Base-by-base conservation (phyloP, 1,140 invertebrate genomes). In the Chionoecetes opilio region DNA sequence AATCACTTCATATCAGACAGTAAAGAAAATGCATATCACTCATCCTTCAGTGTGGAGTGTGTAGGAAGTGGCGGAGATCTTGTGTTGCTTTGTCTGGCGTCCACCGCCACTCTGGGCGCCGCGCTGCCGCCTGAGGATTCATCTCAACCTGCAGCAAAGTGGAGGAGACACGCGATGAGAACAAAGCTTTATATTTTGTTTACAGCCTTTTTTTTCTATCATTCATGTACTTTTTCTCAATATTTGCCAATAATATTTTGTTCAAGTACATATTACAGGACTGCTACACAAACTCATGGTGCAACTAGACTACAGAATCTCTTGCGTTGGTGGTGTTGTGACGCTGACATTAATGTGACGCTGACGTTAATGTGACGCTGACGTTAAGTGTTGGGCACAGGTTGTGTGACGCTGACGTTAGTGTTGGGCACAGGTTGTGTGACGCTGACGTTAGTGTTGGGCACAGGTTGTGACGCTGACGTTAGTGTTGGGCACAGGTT, bases 71-170 rank as follows among this genome's bases (percentile, higher is more conserved):
- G 0, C 85, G 53, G 82, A 34, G 38, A 46, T 26, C 32, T 46
- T 41, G 92, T 93, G 84, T 37, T 93, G 21, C 46, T 86, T 35
- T 38, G 86, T 26, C 84, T 82, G 82, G 29, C 21, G 82, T 84
- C 88, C 88, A 53, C 93, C 75, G 63, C 75, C 32, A n/a, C n/a
- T 87, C 31, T 31, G 37, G 85, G 82, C 92, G 21, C 17, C 32
- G 82, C 21, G 82, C 46, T 85, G 34, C 32, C 41, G n/a, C 34
- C 32, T 6, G 32, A 91, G 26, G 35, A 38, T 32, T 46, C 31
- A 46, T 82, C 46, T 85, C n/a, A 93, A 32, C 29, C 17, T 17
- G 35, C 29, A 86, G 11, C 35, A 86, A 21, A 75, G n/a, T 75
- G 63, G 63, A 75, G n/a, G 63, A 75, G n/a, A 75, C 21, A 75